phyloP scores from a whole-genome alignment of 2,888 invertebrate genomes.

The Luperina testacea region DNA sequence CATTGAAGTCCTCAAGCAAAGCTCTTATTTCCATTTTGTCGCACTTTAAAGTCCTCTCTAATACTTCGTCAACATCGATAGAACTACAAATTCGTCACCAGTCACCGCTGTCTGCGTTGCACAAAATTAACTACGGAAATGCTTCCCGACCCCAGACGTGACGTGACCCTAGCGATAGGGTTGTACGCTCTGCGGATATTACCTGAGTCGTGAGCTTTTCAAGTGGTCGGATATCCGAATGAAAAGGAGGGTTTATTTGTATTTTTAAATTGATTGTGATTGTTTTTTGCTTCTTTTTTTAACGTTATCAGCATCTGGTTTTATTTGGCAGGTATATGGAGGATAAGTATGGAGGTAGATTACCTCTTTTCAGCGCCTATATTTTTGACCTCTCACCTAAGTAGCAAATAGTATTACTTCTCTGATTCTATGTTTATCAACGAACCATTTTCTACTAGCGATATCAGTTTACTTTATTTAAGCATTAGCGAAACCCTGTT shows the following conservation, averaged over 20 bases:
- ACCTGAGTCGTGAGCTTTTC: constrained; percentile 19
- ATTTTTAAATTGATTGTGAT: constrained; percentile 8
- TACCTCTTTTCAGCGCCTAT: background rate
- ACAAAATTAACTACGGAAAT: constrained; percentile 67
- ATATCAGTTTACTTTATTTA: background rate
- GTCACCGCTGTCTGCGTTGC: constrained; percentile 44
- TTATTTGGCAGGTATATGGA: background rate
- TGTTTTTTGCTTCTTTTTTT: background rate
- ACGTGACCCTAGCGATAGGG: constrained; percentile 45
- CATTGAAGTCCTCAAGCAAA: background rate
- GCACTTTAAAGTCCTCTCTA: constrained; percentile 12
- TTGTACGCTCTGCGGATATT: constrained; percentile 37
- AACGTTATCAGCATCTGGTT: background rate
- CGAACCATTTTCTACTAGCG: background rate
- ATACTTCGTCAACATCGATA: constrained; percentile 21
- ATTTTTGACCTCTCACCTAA: background rate
- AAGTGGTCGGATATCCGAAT: constrained; percentile 17
- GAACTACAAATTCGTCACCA: constrained; percentile 53
- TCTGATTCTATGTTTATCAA: background rate
- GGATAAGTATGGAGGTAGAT: background rate
- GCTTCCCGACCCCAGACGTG: constrained; percentile 56
- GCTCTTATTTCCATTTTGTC: background rate
- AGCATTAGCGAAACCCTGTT: constrained; percentile 14
- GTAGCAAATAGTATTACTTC: background rate
- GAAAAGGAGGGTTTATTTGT: constrained; percentile 12